Evolutionary conservation across 2,113 vertebrate genomes (phyloP).

Genomic region (Oncorhynchus clarkii): DNA sequence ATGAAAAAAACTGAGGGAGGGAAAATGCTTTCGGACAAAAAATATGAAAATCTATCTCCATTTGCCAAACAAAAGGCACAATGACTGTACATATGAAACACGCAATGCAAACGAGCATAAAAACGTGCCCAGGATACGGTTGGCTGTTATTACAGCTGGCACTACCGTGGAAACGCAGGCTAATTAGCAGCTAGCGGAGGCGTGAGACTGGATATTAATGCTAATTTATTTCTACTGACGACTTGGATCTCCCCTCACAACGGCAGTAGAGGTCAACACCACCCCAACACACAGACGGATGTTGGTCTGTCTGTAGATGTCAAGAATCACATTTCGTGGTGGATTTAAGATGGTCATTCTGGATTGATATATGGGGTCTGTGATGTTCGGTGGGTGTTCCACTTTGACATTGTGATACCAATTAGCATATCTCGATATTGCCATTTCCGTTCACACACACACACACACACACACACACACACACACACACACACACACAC

Average conservation of each 20-base stretch:
- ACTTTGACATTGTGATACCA: too few relatives aligned
- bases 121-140: background rate
- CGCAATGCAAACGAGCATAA: background rate
- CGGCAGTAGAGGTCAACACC: background rate
- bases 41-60: background rate
- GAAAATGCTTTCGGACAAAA: background rate
- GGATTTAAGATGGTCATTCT: background rate
- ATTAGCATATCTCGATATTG: background rate
- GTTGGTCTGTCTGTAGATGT: background rate
- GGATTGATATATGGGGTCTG: background rate
- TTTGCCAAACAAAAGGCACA: background rate
- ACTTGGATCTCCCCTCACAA: background rate
- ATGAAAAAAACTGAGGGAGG: background rate
- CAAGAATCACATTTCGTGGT: background rate
- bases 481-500: too few relatives aligned
- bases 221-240: constrained; percentile 8
- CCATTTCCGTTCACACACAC: too few relatives aligned
- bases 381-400: too few relatives aligned
- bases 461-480: too few relatives aligned
- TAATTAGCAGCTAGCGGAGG: constrained; percentile 5
- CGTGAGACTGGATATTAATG: background rate
- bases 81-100: background rate
- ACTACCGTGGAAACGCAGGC: background rate
- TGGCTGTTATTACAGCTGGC: background rate
- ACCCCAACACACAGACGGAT: background rate